Conservation (phyloP, 2,113 vertebrate species). For the Chloropsis cyanopogon region DNA sequence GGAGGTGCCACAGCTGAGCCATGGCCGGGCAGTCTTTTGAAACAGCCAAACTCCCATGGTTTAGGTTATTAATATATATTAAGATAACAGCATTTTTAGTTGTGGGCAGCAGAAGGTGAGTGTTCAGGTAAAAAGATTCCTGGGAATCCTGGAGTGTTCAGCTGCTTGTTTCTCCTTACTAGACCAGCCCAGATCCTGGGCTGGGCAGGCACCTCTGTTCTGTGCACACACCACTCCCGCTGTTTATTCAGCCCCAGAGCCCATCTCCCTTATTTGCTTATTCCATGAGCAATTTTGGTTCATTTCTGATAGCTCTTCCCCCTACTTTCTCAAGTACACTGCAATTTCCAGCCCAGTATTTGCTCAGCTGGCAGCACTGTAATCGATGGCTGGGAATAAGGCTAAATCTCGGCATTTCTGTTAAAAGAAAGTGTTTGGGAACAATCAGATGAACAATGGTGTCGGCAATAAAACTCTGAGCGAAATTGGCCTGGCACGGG, state of each 20-base stretch:
- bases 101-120: neutral
- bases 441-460: neutral
- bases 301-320: neutral
- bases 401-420: neutral
- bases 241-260: neutral
- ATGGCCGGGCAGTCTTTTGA: rapidly evolving
- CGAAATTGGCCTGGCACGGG: neutral
- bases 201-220: neutral
- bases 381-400: neutral
- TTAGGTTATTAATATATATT: neutral
- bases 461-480: neutral
- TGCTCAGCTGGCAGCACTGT: neutral
- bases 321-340: neutral
- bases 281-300: neutral
- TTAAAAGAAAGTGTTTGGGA: neutral
- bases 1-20: neutral
- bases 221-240: neutral
- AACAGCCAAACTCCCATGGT: rapidly evolving
- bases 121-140: neutral
- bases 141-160: neutral
- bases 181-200: rapidly evolving
- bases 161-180: rapidly evolving
- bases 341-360: neutral
- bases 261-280: slow-evolving; percentile 9
- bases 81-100: neutral